Evolutionary conservation across 2,888 invertebrate genomes (phyloP), one percentile per base, ranked within the genome.

Genomic region (Apocheima hispidaria): DNA sequence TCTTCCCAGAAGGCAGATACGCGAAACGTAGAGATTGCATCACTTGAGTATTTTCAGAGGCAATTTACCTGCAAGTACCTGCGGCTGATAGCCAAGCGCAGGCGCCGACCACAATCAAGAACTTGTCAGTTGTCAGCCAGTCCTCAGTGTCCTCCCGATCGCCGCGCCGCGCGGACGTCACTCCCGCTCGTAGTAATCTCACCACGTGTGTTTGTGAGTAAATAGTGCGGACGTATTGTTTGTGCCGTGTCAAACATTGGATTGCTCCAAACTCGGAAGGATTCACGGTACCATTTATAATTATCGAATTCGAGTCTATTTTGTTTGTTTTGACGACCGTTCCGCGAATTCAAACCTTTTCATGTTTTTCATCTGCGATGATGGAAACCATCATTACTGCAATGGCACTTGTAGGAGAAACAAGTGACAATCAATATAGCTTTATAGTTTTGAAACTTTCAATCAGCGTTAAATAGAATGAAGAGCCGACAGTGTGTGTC

Each of bases 151-250:
- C 83, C 84, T 69, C 81, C 63, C 67, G 71, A 71, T 71, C 78
- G 80, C 70, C 77, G 75, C 53, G 67, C 77, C 74, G 84, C 46
- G 62, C 80, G 82, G 82, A 81, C 85, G 87, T 77, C 44, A 66
- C 66, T 66, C 53, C 68, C 75, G 66, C 70, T 68, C 66, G 52
- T 59, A 51, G 49, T 51, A 60, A 60, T 67, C 67, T 51, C 70
- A 69, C 78, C 83, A 86, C 87, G 87, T 86, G 87, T 80, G 81
- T 82, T 85, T 88, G 87, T 88, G 86, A 82, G 87, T 87, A 88
- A 88, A 87, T 87, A 87, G 78, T 78, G 81, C 69, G 77, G 72
- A 74, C 69, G 72, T 73, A 77, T 72, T 75, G 72, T 71, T 73
- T 69, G 74, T 75, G 75, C 65, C 70, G 71, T 73, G 75, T 76